Conservation (phyloP, 2,888 invertebrate genomes). For the Agrotis ipsilon region DNA sequence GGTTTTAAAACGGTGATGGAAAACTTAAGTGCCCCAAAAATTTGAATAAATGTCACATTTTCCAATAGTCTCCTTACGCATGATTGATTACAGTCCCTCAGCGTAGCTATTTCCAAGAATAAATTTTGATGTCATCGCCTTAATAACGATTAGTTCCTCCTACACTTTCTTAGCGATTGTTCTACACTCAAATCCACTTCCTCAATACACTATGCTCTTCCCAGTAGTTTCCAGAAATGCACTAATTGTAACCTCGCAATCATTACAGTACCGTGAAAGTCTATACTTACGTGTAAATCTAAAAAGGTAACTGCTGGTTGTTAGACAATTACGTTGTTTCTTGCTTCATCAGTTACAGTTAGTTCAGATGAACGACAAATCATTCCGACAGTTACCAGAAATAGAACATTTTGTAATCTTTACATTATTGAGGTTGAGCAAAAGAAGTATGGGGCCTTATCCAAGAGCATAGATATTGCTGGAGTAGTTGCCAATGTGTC, state of each 20-base stretch:
- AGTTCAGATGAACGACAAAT: constrained; percentile 7
- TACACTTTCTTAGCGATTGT: constrained; percentile 14
- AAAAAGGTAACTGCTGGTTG: constrained; percentile 38
- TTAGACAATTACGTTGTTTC: constrained; percentile 49
- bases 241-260: constrained; percentile 28
- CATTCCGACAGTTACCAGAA: background rate
- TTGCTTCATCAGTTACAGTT: constrained; percentile 31
- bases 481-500: too few species aligned
- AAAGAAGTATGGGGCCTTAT: too few species aligned
- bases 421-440: too few species aligned
- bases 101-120: too few species aligned
- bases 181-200: constrained; percentile 5
- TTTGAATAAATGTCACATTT: too few species aligned
- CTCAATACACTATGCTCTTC: constrained; percentile 13
- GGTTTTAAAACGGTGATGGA: too few species aligned
- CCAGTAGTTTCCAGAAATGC: constrained; percentile 35
- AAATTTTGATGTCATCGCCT: background rate
- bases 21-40: too few species aligned
- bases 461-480: too few species aligned
- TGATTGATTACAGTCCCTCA: too few species aligned
- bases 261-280: constrained; percentile 50
- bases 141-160: background rate
- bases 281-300: constrained; percentile 49
- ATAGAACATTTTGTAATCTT: background rate
- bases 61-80: too few species aligned